phyloP scores from a whole-genome alignment of 2,888 invertebrate genomes.

The Halocaridina rubra region DNA sequence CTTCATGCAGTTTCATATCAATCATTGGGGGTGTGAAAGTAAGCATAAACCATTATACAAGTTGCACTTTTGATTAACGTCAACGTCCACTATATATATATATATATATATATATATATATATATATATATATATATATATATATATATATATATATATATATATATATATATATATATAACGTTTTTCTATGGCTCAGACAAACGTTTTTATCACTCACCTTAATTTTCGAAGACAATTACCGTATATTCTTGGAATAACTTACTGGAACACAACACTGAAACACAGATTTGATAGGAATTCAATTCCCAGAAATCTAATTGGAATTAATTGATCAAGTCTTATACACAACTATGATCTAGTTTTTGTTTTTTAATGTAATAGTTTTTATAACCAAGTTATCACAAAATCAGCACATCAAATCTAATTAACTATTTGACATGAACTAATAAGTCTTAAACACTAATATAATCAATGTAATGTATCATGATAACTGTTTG shows the following conservation, averaged over 20 bases:
- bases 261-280: neutral
- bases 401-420: too few species aligned
- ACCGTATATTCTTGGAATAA: neutral
- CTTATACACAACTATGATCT: too few species aligned
- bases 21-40: neutral
- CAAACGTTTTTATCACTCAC: neutral
- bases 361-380: too few species aligned
- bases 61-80: neutral
- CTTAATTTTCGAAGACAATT: neutral
- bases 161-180: conserved; percentile 22
- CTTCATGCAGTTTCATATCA: neutral
- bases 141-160: conserved; percentile 12
- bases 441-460: too few species aligned
- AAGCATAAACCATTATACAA: neutral
- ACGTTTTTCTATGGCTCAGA: neutral
- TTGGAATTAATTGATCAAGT: too few species aligned
- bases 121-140: neutral
- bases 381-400: too few species aligned
- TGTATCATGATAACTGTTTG: too few species aligned
- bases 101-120: neutral
- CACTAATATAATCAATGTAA: too few species aligned
- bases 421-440: too few species aligned
- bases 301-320: too few species aligned
- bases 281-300: neutral
- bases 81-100: neutral